Evolutionary conservation across 2,888 invertebrate species (phyloP), one percentile per base, ranked within the genome.

Genomic region (Heterodera filipjevi): DNA sequence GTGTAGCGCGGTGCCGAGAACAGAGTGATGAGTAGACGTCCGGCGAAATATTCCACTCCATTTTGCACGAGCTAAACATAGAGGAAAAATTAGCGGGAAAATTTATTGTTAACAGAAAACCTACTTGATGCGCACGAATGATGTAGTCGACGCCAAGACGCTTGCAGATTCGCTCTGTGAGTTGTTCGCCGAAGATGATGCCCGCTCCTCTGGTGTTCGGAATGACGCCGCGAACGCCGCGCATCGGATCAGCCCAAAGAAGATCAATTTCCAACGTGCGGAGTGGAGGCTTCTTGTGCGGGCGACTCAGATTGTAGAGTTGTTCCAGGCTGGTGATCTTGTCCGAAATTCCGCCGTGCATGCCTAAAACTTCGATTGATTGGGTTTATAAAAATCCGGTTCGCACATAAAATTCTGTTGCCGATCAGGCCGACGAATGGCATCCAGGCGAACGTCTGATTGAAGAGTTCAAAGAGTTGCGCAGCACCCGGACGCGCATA

Each of bases 101-200:
- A n/a, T n/a, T n/a, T n/a, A n/a, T n/a, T n/a, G n/a, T n/a, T n/a
- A n/a, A n/a, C n/a, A n/a, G n/a, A n/a, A 44, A 44, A 44, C 44
- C 12, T 44, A 81, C 82, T 76, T 82, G 82, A 75, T 87, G 87
- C 32, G 87, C 87, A n/a, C n/a, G n/a, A n/a, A n/a, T n/a, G n/a
- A n/a, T n/a, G n/a, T n/a, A n/a, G n/a, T n/a, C n/a, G n/a, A 32
- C 87, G 83, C 91, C 35, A 92, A 90, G 82, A 92, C 92, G n/a
- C n/a, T n/a, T n/a, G n/a, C n/a, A n/a, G n/a, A n/a, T n/a, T n/a
- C n/a, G n/a, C n/a, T n/a, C n/a, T n/a, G n/a, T n/a, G n/a, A n/a
- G n/a, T n/a, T n/a, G n/a, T 39, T 91, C 91, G 22, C 92, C 92
- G 87, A 92, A 92, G 68, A 91, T 91, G 87, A 90, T 92, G 30